A percentile compares a stretch with the other conserved stretches of the same genome.
Conservation (phyloP, 1,140 invertebrate species). For the Littorina saxatilis region DNA sequence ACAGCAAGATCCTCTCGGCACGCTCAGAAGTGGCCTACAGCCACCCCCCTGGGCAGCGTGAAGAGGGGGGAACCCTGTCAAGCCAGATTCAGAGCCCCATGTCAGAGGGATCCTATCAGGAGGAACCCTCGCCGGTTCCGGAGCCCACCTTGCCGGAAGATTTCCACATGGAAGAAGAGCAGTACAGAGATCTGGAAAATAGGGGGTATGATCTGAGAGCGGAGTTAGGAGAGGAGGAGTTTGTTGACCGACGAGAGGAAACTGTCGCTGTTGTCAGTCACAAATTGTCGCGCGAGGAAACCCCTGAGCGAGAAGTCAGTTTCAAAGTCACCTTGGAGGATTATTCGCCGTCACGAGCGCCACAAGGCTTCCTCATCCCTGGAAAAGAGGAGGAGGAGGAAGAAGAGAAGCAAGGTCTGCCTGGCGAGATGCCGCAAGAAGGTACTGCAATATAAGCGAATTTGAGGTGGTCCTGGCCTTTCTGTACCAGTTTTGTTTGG, state of each 20-base stretch:
- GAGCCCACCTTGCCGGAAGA: conserved; percentile 51
- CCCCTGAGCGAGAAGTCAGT: conserved; percentile 1
- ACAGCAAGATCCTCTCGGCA: conserved; percentile 13
- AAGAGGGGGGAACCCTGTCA: not conserved
- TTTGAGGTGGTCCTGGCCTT: not conserved
- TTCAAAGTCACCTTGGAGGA: conserved; percentile 16
- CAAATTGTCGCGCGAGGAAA: conserved; percentile 3
- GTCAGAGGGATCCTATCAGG: conserved; percentile 51
- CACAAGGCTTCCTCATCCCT: not conserved
- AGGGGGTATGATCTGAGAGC: conserved; percentile 13
- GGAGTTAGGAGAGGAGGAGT: conserved; percentile 36
- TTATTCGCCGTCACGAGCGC: not conserved
- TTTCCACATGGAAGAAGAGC: conserved; percentile 40
- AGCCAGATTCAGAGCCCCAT: conserved; percentile 45
- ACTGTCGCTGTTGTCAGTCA: conserved; percentile 5
- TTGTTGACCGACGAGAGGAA: conserved; percentile 42
- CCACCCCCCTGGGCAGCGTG: conserved; percentile 5
- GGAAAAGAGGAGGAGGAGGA: not conserved
- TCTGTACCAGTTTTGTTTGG: too few species aligned
- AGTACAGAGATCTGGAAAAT: not conserved
- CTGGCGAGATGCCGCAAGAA: conserved; percentile 27
- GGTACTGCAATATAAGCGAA: conserved; percentile 15
- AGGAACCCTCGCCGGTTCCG: conserved; percentile 54
- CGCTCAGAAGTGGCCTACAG: not conserved
- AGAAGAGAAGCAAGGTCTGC: conserved; percentile 29